Base-by-base conservation (phyloP, 2,113 vertebrate species). In the Chiloscyllium plagiosum region DNA sequence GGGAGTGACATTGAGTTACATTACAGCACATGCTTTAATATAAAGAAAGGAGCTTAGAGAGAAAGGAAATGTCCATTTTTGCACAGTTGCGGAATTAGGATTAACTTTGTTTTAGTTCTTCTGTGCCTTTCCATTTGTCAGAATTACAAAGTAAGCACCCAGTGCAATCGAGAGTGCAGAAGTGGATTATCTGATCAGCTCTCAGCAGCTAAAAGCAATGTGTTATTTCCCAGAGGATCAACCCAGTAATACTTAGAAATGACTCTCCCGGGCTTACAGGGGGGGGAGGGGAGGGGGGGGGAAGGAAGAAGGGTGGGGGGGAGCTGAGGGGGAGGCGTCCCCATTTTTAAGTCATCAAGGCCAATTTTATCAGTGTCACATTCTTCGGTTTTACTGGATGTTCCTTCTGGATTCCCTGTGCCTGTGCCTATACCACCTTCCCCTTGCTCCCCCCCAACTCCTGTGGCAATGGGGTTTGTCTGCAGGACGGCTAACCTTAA, bases 1-100 rank as follows among this genome's bases (percentile, higher is more conserved):
- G 94, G 94, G 69, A 95, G 68, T 70, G 42, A 70, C 69, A 22
- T 17, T 33, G 37, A 95, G 42, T 52, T 24, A 50, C 24, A 95
- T 95, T 33, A 72, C 37, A 29, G 24, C 47, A 47, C 94, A 72
- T 19, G 20, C 24, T 95, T 95, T 72, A 95, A 95, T 95, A 76
- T 95, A 76, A 95, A 95, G 22, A 17, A 95, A 93, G 29, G 22
- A 95, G 68, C 47, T 95, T 29, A 52, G 94, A 52, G 26, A 42
- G 42, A 52, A 66, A 70, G 47, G 12, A 70, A 50, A 90, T 76
- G 24, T 33, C 33, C 19, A 10, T 94, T 94, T 33, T 72, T 29
- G 68, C 69, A 15, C 47, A 47, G 94, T 52, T 72, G 66, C 4
- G 5, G 94, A 72, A 52, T 50, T 47, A 29, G 94, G 47, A 70